A percentile compares a stretch with the other conserved stretches of the same genome.
These are phyloP conservation scores for Meiosimyza decipiens DNA, from an alignment of 2,888 invertebrate species.

Conservation along the genomic window DNA sequence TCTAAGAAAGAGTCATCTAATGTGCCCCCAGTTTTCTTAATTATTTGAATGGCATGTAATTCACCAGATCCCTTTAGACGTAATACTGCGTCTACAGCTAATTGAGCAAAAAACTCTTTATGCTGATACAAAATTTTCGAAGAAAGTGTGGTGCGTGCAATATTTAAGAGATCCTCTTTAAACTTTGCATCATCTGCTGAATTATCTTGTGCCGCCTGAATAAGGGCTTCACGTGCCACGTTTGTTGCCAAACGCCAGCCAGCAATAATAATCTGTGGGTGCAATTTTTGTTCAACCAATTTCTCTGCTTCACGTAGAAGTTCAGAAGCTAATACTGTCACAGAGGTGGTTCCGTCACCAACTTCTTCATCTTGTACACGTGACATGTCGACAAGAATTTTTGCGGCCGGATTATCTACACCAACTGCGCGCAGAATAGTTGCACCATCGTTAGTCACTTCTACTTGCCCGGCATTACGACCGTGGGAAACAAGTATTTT, in stretches of 20 bases:
- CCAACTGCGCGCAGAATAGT: constrained; percentile 97
- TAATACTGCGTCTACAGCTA: constrained; percentile 95
- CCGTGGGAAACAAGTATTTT: constrained; percentile 87
- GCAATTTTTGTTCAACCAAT: constrained; percentile 91
- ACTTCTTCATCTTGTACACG: constrained; percentile 99
- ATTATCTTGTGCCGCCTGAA: constrained; percentile 83
- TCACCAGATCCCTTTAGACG: constrained; percentile 96
- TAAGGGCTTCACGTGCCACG: constrained; percentile 85
- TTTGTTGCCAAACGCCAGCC: constrained; percentile 93
- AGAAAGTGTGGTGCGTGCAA: constrained; percentile 96
- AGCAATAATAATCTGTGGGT: constrained; percentile 96
- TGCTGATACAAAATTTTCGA: constrained; percentile 98
- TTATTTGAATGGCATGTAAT: constrained; percentile 95
- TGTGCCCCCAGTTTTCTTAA: constrained; percentile 95
- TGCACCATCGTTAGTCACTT: constrained; percentile 99
- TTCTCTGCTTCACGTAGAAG: constrained; percentile 95
- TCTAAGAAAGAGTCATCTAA: constrained; percentile 96
- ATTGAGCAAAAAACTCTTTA: constrained; percentile 93
- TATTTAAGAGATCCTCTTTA: constrained; percentile 90
- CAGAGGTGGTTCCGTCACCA: constrained; percentile 99
- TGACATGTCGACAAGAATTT: constrained; percentile 98
- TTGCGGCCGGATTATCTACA: constrained; percentile 98
- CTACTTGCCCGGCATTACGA: constrained; percentile 83
- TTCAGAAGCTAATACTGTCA: constrained; percentile 92
- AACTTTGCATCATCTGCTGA: constrained; percentile 82